A percentile compares a stretch with the other conserved stretches of the same genome.
Conservation (phyloP, 2,797 vertebrate species). For the Rhinoraja longicauda region DNA sequence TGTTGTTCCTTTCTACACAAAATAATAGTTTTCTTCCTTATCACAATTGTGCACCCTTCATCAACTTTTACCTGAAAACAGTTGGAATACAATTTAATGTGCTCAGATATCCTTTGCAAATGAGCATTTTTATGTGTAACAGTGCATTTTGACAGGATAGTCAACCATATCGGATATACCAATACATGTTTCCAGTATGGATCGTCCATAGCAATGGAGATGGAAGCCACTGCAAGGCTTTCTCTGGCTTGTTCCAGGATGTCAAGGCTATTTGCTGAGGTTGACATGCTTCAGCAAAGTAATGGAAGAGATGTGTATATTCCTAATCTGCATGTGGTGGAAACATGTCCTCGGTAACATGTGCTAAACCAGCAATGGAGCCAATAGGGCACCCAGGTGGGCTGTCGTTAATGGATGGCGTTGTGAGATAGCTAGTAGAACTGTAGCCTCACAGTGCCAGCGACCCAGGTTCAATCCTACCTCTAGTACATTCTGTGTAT, state of each 20-base stretch:
- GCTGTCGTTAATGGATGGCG: too few species aligned
- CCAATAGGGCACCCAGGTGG: too few species aligned
- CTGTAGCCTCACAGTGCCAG: too few species aligned
- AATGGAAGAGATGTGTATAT: neutral
- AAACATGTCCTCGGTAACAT: too few species aligned
- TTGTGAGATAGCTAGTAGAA: too few species aligned
- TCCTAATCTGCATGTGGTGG: neutral
- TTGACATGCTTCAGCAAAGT: neutral
- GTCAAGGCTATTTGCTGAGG: neutral
- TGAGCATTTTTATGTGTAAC: neutral
- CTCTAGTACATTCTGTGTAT: too few species aligned
- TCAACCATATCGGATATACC: neutral
- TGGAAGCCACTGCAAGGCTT: neutral
- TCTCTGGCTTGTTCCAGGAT: neutral
- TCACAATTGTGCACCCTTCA: neutral
- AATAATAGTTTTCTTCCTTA: slow-evolving; percentile 4
- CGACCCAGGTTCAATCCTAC: too few species aligned
- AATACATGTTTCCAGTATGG: neutral
- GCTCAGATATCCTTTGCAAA: neutral
- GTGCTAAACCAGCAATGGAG: too few species aligned
- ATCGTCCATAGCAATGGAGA: neutral
- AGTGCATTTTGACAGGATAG: neutral
- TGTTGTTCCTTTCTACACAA: too few species aligned
- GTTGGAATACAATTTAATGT: neutral
- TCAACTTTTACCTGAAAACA: neutral